A percentile compares a stretch with the other conserved stretches of the same genome.
Evolutionary conservation across 92 coral and sea anemone genomes (phyloP).

Genomic region (Actinostola sp.): DNA sequence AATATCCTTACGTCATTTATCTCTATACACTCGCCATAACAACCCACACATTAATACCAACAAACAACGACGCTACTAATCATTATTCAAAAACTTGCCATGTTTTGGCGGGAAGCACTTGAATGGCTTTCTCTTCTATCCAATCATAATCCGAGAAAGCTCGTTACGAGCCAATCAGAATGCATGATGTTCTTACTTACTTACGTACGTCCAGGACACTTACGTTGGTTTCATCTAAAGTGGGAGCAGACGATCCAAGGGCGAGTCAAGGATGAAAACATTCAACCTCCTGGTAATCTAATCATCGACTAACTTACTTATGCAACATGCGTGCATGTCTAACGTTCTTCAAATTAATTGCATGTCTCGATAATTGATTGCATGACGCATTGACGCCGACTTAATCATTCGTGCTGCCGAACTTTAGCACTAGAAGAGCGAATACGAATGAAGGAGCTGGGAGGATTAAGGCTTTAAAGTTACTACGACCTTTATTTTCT

Average conservation of each 20-base stretch:
- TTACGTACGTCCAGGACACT: constrained; percentile 38
- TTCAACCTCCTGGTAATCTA: constrained; percentile 31
- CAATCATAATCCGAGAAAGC: background rate
- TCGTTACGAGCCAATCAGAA: constrained; percentile 2
- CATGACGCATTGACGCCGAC: background rate
- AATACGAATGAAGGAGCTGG: no score
- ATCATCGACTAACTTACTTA: constrained; percentile 6
- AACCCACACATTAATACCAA: background rate
- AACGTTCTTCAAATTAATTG: background rate
- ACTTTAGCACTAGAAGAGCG: no score
- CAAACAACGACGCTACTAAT: background rate
- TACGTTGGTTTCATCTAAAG: constrained; percentile 39
- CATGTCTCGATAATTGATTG: constrained; percentile 5
- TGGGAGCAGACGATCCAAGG: constrained; percentile 48
- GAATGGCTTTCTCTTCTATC: background rate
- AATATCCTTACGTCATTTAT: background rate
- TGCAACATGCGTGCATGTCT: background rate
- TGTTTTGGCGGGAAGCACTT: constrained; percentile 1
- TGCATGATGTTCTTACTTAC: constrained; percentile 19
- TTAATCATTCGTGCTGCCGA: background rate
- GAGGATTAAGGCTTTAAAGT: no score
- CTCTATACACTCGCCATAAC: background rate
- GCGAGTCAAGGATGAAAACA: constrained; percentile 31
- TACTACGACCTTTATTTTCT: no score
- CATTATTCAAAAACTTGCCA: no score